Evolutionary conservation across 37 sponge, comb jelly and placozoan species (phyloP), one percentile per base, ranked within the genome.

Genomic region (Axinella damicornis): DNA sequence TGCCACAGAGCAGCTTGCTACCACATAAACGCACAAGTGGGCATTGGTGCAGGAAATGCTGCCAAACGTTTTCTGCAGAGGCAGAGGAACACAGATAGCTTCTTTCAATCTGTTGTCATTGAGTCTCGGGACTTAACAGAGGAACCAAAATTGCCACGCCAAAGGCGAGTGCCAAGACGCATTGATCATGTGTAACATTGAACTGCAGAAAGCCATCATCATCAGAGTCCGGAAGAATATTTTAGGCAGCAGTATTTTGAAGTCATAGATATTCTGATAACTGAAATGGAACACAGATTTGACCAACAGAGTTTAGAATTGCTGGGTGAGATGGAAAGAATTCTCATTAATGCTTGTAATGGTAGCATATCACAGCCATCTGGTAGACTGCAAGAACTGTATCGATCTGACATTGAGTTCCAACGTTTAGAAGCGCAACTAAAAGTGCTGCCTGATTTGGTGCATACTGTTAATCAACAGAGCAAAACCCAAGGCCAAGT

Each of bases 211-310:
- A 28, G 52, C 81, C 81, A 81, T 68, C 58, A 31, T 34, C 33
- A 69, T 54, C 24, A 57, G 56, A 37, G 53, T 40, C 25, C 64
- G 38, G 65, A 69, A 34, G 40, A 31, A 33, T 81, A 81, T 59
- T 73, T 41, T 65, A 46, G 70, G 38, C 81, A 81, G 57, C 68
- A 53, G 37, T 81, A 69, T 56, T 81, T 69, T 68, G 81, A 81
- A 81, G 81, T 69, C 37, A 18, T 81, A 25, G 81, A 68, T 69
- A 34, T 68, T 54, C 56, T 81, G 57, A 52, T 30, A 20, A 33
- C 38, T 46, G 81, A 81, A 54, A 68, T 81, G 14, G 31, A 25
- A 39, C 27, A 69, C 27, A 53, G 81, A 54, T 81, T 81, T 81
- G 70, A 81, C 57, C 81, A 81, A 69, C 37, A 41, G 28, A 52